These are phyloP conservation scores for Encarsia formosa DNA, from an alignment of 2,888 invertebrate species.

Conservation along the genomic window DNA sequence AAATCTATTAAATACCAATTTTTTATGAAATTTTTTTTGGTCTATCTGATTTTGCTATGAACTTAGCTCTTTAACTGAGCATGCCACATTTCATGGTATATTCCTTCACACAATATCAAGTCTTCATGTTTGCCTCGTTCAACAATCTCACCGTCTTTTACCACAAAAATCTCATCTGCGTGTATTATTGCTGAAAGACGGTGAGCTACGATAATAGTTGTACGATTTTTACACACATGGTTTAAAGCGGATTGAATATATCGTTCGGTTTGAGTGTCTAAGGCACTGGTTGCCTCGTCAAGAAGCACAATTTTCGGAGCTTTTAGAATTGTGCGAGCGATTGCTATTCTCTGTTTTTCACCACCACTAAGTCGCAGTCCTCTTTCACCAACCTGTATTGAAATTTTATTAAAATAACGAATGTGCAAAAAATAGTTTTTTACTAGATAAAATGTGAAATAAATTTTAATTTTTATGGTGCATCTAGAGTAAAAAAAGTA, in stretches of 20 bases:
- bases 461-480: no score
- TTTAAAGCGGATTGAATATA: conserved; percentile 62
- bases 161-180: conserved; percentile 89
- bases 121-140: conserved; percentile 77
- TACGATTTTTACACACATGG: conserved; percentile 77
- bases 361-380: conserved; percentile 94
- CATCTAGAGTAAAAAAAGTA: neutral
- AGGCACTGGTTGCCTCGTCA: conserved; percentile 93
- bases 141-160: conserved; percentile 85
- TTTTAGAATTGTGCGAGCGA: conserved; percentile 91
- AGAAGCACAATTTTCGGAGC: conserved; percentile 84
- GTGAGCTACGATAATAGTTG: conserved; percentile 93
- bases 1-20: no score
- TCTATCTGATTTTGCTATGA: no score
- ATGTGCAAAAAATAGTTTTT: neutral
- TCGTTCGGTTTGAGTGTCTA: conserved; percentile 93
- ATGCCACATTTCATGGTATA: conserved; percentile 91
- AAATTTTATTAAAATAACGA: neutral
- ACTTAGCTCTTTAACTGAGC: conserved; percentile 79
- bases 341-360: conserved; percentile 96
- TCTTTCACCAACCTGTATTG: conserved; percentile 89
- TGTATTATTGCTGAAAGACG: conserved; percentile 90
- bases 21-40: no score
- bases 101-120: conserved; percentile 56
- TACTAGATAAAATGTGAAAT: neutral